Conservation (phyloP, 2,797 vertebrate species). For the Chromobotia macracanthus region DNA sequence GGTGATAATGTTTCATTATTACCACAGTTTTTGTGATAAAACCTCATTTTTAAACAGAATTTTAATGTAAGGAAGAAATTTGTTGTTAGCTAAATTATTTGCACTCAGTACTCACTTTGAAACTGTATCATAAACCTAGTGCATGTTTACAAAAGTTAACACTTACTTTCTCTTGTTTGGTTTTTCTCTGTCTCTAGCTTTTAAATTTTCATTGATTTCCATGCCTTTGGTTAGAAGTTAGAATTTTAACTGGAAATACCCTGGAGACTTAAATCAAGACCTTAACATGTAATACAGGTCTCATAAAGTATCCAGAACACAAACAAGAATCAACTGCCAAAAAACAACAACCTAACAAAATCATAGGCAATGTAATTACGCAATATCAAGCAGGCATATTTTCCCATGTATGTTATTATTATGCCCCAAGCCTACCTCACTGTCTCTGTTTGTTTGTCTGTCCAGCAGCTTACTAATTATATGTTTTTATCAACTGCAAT, state of each 20-base stretch:
- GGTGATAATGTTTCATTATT: not conserved
- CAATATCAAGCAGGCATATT: conserved; percentile 9
- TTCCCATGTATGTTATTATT: conserved; percentile 17
- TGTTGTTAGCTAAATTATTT: too few relatives aligned
- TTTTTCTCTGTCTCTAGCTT: not conserved
- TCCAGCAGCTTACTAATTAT: not conserved
- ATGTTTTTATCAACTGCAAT: not conserved
- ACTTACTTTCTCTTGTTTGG: not conserved
- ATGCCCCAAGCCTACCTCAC: not conserved
- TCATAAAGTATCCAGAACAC: not conserved
- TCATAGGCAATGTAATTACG: not conserved
- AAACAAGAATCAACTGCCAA: conserved; percentile 14
- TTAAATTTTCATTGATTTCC: not conserved
- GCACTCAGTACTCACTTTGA: not conserved
- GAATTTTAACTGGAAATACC: not conserved
- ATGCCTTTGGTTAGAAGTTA: not conserved
- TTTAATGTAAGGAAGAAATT: too few relatives aligned
- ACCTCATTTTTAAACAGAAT: too few relatives aligned
- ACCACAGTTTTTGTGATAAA: too few relatives aligned
- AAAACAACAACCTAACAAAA: not conserved
- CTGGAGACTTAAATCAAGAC: not conserved
- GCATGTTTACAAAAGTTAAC: not conserved
- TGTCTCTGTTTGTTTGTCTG: not conserved
- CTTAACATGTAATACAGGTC: not conserved
- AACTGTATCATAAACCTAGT: not conserved